Percentiles rank a stretch among this genome's conserved stretches.
Conservation (phyloP, 2,888 invertebrate genomes). For the Sericinus montela region DNA sequence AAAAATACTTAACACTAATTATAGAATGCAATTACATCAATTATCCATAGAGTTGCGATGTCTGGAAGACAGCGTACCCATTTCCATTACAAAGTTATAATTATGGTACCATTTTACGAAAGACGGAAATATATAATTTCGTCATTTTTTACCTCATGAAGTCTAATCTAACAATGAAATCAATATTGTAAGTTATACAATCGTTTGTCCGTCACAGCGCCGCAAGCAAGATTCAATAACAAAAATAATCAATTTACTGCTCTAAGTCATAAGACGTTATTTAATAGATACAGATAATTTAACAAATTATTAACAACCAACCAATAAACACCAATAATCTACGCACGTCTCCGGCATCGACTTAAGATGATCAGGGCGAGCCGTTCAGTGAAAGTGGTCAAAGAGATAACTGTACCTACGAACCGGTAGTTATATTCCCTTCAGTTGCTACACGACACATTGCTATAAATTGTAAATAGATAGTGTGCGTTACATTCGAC, state of each 20-base stretch:
- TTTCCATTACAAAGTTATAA: no score
- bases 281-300: conserved; percentile 1
- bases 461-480: no score
- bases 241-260: not conserved
- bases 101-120: no score
- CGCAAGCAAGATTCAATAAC: conserved; percentile 8
- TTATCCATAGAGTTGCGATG: no score
- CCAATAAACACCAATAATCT: conserved; percentile 20
- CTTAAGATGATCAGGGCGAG: conserved; percentile 46
- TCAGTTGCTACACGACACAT: no score
- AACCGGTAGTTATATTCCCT: no score
- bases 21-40: no score
- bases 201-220: conserved; percentile 3
- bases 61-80: no score
- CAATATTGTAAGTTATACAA: conserved; percentile 5
- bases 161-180: conserved; percentile 1
- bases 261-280: not conserved
- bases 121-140: no score
- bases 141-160: not conserved
- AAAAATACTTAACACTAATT: no score
- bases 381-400: conserved; percentile 62
- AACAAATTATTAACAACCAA: conserved; percentile 20
- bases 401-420: conserved; percentile 49
- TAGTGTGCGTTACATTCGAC: no score
- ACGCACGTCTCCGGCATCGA: conserved; percentile 29